Percentiles rank a stretch among this genome's conserved stretches.
Evolutionary conservation across 2,888 invertebrate genomes (phyloP).

Genomic region (Ophraella communa): DNA sequence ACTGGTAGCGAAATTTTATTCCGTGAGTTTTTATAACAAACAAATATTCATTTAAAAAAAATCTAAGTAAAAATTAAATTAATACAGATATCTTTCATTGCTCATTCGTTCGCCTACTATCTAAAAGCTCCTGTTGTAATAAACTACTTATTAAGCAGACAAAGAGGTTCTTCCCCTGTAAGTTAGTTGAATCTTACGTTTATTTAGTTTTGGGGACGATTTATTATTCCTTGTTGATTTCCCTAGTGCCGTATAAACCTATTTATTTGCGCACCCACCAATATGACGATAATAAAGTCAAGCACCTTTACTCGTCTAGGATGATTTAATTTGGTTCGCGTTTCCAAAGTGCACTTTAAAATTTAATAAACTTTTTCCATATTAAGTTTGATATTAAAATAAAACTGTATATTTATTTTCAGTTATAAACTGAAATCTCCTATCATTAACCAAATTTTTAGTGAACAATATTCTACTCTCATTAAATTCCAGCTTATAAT

Average conservation of each 20-base stretch:
- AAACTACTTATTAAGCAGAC: not conserved
- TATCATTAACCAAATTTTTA: too few species aligned
- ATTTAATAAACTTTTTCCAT: not conserved
- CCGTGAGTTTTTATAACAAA: too few species aligned
- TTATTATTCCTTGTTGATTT: conserved; percentile 41
- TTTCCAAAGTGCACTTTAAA: conserved; percentile 2
- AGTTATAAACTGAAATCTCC: too few species aligned
- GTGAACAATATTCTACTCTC: too few species aligned
- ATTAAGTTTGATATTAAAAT: too few species aligned
- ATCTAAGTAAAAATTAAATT: too few species aligned
- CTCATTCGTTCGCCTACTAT: not conserved
- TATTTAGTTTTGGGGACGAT: conserved; percentile 40
- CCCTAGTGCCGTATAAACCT: conserved; percentile 40
- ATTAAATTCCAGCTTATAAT: too few species aligned
- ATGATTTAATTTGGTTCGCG: conserved; percentile 26
- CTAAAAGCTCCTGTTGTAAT: not conserved
- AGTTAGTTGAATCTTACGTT: conserved; percentile 37
- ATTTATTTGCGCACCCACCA: conserved; percentile 26
- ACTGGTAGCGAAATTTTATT: too few species aligned
- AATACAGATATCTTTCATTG: not conserved
- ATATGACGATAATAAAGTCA: conserved; percentile 31
- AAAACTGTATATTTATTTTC: too few species aligned
- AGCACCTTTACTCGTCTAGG: conserved; percentile 30
- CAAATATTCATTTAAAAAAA: too few species aligned
- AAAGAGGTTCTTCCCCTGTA: not conserved